These are phyloP conservation scores for Antennarius striatus DNA, from an alignment of 2,113 vertebrate species.

Conservation along the genomic window DNA sequence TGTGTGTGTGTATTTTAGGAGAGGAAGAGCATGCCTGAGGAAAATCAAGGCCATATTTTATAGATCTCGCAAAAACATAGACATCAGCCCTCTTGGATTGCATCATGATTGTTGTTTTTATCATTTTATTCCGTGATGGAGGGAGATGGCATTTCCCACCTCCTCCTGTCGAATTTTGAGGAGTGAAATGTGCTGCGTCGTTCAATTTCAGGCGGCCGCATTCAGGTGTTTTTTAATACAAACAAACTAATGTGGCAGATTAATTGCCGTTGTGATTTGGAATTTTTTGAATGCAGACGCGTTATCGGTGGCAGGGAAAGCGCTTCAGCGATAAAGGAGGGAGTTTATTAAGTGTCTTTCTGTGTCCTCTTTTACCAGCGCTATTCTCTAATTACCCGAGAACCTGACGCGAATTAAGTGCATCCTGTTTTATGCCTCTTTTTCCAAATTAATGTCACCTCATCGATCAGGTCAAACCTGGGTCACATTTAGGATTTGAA, in stretches of 20 bases:
- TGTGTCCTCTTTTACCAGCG: constrained; percentile 44
- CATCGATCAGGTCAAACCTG: no score
- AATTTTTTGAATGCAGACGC: constrained; percentile 34
- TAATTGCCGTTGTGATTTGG: constrained; percentile 60
- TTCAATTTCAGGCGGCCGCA: constrained; percentile 35
- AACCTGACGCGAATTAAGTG: constrained; percentile 28
- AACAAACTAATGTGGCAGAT: constrained; percentile 63
- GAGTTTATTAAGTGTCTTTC: neutral
- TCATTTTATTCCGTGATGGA: neutral
- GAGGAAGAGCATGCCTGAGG: constrained; percentile 6
- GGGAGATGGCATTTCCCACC: neutral
- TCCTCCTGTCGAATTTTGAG: constrained; percentile 21
- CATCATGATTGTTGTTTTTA: neutral
- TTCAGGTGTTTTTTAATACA: constrained; percentile 49
- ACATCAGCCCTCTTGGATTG: constrained; percentile 13
- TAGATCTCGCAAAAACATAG: constrained; percentile 39
- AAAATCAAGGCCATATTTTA: constrained; percentile 48
- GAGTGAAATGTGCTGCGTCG: constrained; percentile 47
- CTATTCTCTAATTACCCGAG: constrained; percentile 57
- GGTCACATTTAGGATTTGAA: no score
- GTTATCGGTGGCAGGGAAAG: constrained; percentile 33
- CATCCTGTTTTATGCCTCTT: neutral
- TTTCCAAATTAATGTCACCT: constrained; percentile 28
- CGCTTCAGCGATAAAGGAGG: constrained; percentile 47
- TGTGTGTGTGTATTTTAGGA: constrained; percentile 6